Base-by-base conservation (phyloP, 92 coral and sea anemone species). In the Ricordea florida region DNA sequence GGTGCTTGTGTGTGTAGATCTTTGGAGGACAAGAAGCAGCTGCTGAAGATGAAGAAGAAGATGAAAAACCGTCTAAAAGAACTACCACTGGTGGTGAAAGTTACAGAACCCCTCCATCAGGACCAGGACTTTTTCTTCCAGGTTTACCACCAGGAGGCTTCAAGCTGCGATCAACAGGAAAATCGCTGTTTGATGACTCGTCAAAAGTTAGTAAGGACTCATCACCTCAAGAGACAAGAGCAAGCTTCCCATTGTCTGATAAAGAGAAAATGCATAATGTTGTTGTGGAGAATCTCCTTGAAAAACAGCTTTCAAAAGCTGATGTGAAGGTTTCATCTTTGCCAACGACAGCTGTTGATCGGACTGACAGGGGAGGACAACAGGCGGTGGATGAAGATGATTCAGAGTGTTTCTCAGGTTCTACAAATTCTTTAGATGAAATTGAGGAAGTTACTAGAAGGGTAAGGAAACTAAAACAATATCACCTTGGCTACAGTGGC, bases 401-500 rank as follows among this genome's bases (percentile, higher is more conserved):
- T 1, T 74, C 72, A 6, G 90, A 88, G 28, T 79, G 80, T 4
- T 53, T 87, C 6, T 78, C 86, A n/a, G 89, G 69, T 18, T 91
- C 97, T 3, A 84, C 89, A 10, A 91, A 91, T 75, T 91, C 97
- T 7, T 61, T 91, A 44, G 88, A 87, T 49, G 97, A 87, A 48
- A 91, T 91, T 37, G 97, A 84, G 69, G 90, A 91, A 51, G 97
- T 93, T 3, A 62, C 89, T 3, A 83, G 93, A 80, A 82, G 97
- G 90, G 97, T 91, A 66, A 74, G 79, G 21, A n/a, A 52, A 29
- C 10, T 15, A n/a, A n/a, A n/a, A n/a, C n/a, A n/a, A n/a, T n/a
- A n/a, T 33, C 3, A 3, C 14, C 7, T 11, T 10, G 18, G 37
- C 21, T 58, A 4, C 2, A 7, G 8, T 14, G 27, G 7, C 20